A percentile compares a stretch with the other conserved stretches of the same genome.
Evolutionary conservation across 2,888 invertebrate species (phyloP).

Genomic region (Sturmia bella): DNA sequence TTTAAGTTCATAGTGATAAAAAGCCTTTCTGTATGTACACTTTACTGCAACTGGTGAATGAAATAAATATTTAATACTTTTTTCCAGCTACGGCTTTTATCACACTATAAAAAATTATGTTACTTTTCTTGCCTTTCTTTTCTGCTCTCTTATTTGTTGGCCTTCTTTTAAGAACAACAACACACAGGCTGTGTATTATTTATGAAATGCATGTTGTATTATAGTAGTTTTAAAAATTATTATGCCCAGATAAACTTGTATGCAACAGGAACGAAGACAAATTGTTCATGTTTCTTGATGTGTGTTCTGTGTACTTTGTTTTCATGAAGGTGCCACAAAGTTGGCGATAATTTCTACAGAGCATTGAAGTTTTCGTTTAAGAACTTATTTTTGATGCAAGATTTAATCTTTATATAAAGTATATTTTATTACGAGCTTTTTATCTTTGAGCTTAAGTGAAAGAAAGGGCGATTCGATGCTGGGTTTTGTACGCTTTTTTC

Average conservation of each 20-base stretch:
- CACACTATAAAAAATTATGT: constrained; percentile 1
- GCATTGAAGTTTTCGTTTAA: no score
- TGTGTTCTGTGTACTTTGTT: background rate
- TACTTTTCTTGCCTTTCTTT: background rate
- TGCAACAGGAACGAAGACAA: constrained; percentile 36
- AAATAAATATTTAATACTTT: background rate
- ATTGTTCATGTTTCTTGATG: constrained; percentile 17
- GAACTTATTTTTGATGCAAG: no score
- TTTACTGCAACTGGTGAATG: background rate
- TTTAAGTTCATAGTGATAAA: background rate
- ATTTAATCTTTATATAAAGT: no score
- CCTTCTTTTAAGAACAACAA: constrained; percentile 13
- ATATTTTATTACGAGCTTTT: no score
- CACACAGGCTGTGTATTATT: constrained; percentile 59
- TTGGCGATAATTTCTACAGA: no score
- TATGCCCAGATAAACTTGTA: constrained; percentile 52
- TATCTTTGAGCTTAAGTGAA: no score
- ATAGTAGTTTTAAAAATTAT: constrained; percentile 47
- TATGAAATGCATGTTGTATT: constrained; percentile 58
- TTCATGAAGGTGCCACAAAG: background rate
- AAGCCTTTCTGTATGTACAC: background rate
- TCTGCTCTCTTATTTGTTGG: constrained; percentile 6
- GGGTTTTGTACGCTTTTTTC: no score
- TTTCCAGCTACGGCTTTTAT: background rate
- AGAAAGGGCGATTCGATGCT: no score